Conservation (phyloP, 2,888 invertebrate species). For the Temnothorax unifasciatus region DNA sequence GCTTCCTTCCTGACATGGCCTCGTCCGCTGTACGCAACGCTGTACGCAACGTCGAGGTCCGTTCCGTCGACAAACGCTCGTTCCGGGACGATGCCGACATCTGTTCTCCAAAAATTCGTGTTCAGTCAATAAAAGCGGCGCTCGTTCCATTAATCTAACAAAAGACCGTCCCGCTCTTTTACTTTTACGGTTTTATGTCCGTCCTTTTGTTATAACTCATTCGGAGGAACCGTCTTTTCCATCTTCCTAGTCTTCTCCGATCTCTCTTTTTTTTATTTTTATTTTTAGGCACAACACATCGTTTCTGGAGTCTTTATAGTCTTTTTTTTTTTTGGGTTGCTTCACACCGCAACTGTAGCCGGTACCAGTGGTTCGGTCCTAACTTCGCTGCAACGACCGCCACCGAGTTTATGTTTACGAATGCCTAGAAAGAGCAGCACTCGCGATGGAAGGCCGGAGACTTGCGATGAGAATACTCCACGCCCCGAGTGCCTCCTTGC, state of each 20-base stretch:
- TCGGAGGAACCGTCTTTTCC: constrained; percentile 20
- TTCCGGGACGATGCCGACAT: constrained; percentile 29
- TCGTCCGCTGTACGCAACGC: too few relatives aligned
- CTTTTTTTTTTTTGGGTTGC: constrained; percentile 71
- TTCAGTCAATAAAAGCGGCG: constrained; percentile 37
- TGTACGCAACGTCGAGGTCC: constrained; percentile 13
- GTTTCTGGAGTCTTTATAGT: constrained; percentile 69
- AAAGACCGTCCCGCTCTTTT: neutral
- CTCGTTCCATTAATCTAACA: neutral
- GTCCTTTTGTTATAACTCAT: neutral
- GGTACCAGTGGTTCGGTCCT: constrained; percentile 59
- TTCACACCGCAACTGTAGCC: constrained; percentile 57
- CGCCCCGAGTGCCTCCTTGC: neutral
- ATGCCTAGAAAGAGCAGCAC: constrained; percentile 14
- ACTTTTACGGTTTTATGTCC: neutral
- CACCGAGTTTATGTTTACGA: constrained; percentile 32
- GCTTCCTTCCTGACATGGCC: constrained; percentile 6
- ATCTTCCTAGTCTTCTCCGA: constrained; percentile 30
- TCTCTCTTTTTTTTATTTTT: constrained; percentile 33
- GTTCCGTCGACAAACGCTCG: neutral
- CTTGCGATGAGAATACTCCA: constrained; percentile 28
- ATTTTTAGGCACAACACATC: constrained; percentile 73
- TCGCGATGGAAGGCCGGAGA: constrained; percentile 34
- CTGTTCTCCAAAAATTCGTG: constrained; percentile 26
- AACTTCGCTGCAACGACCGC: constrained; percentile 44